phyloP scores from a whole-genome alignment of 2,888 invertebrate species.

The Rhaphigaster nebulosa region DNA sequence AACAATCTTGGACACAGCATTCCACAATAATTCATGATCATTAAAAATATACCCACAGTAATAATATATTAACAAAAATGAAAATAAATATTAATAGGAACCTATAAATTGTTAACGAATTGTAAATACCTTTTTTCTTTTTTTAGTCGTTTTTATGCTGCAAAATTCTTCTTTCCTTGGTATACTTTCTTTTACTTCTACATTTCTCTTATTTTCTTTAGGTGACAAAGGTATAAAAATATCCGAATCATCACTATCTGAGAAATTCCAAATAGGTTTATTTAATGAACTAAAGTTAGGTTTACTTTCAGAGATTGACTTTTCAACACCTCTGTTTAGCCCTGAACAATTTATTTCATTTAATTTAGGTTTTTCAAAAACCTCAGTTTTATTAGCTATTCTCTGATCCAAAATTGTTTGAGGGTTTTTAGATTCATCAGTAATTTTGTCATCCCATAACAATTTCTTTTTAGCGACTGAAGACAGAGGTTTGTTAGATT shows the following conservation, averaged over 20 bases:
- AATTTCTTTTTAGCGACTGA: slow-evolving; percentile 15
- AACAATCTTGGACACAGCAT: not conserved
- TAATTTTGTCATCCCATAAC: not conserved
- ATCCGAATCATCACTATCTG: slow-evolving; percentile 39
- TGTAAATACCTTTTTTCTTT: not conserved
- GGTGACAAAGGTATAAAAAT: not conserved
- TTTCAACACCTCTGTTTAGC: not conserved
- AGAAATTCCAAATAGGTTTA: slow-evolving; percentile 41
- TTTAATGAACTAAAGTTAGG: not conserved
- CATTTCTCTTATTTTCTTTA: not conserved
- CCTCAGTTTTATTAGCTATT: not conserved
- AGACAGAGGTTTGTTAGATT: not conserved
- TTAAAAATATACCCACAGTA: not conserved
- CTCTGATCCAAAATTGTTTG: not conserved
- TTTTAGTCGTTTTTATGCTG: not conserved
- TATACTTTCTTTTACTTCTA: not conserved
- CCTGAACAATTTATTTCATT: not conserved
- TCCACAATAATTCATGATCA: not conserved
- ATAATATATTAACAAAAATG: not conserved
- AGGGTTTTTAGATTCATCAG: not conserved
- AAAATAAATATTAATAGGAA: not conserved
- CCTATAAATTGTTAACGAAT: not conserved
- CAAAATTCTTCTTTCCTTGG: not conserved
- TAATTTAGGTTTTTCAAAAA: not conserved
- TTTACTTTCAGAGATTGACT: not conserved